Base-by-base conservation (phyloP, 2,888 invertebrate species). In the Drosophila recens region DNA sequence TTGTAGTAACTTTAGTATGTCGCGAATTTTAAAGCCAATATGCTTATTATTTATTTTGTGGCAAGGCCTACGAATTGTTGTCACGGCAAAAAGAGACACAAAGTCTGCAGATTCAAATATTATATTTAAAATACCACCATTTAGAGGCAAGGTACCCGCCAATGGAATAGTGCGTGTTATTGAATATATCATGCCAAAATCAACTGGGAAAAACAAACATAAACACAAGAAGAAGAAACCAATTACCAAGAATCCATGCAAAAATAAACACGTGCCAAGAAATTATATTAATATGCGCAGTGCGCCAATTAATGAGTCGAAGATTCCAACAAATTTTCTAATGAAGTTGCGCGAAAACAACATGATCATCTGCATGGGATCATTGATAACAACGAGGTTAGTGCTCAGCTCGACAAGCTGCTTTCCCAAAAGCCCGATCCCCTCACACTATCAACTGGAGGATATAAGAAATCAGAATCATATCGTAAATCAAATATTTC, bases 321-420 rank as follows among this genome's bases (percentile, higher is more conserved):
- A 33, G 10, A 3, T 20, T 5, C 34, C 54, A 0, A 65, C 42
- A 0, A 62, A 64, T 27, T 82, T 75, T n/a, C 23, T 68, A 2
- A 40, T 82, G 15, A 72, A 68, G 13, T 4, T 80, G 0, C 17
- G 33, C 0, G 40, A 48, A 2, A 52, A 42, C 0, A 49, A 63
- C 3, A 15, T 4, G 5, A 27, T 49, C 10, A 53, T 73, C 8
- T 73, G 82, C 51, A 64, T 42, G 5, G 79, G 79, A 0, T 67
- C 66, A 0, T 33, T 80, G 10, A 82, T 80, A 30, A 65, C 68
- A 9, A 4, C 4, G 6, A 75, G 57, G 1, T 15, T 82, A 9
- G 73, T 73, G 3, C 33, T 80, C 5, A 82, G 68, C 52, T 79
- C 80, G 0, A 34, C 67, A 6, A 57, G 17, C 27, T 82, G 82